Evolutionary conservation across 1,140 invertebrate species (phyloP).

Genomic region (Neodiprion fabricii): DNA sequence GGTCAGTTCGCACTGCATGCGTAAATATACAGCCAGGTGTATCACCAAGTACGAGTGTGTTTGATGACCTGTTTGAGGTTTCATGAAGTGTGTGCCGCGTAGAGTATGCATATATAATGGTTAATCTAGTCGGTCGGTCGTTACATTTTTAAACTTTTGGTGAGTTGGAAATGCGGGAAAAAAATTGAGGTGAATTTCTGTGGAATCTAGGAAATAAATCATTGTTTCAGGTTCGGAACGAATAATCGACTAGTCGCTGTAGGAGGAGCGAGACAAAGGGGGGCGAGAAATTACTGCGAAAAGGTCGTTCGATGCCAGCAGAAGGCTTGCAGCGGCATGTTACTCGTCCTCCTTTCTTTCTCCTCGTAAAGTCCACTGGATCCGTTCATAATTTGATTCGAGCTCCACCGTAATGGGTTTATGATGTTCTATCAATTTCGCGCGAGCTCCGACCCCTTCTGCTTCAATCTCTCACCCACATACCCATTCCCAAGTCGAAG

Average conservation of each 20-base stretch:
- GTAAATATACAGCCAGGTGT: too few relatives aligned
- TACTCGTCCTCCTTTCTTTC: conserved; percentile 11
- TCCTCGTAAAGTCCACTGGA: conserved; percentile 30
- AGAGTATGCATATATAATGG: too few relatives aligned
- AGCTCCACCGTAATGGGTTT: conserved; percentile 41
- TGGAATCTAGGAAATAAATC: neutral
- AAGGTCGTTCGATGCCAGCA: neutral
- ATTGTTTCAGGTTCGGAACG: neutral
- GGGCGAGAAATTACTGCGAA: conserved; percentile 4
- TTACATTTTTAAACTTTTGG: neutral
- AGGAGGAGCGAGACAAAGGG: neutral
- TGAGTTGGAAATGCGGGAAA: neutral
- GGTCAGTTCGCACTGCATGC: too few relatives aligned
- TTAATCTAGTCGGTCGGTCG: too few relatives aligned
- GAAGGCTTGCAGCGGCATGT: conserved; percentile 4
- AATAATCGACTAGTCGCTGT: neutral
- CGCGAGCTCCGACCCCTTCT: conserved; percentile 4
- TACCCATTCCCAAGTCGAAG: neutral
- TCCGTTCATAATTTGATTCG: conserved; percentile 46
- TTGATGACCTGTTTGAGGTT: too few relatives aligned
- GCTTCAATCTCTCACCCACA: conserved; percentile 2
- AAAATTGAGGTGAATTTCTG: neutral
- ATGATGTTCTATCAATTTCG: conserved; percentile 45
- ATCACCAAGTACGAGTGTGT: too few relatives aligned
- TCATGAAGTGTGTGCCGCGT: too few relatives aligned